Conservation (phyloP, 2,888 invertebrate species). For the Amblyteles armatorius region DNA sequence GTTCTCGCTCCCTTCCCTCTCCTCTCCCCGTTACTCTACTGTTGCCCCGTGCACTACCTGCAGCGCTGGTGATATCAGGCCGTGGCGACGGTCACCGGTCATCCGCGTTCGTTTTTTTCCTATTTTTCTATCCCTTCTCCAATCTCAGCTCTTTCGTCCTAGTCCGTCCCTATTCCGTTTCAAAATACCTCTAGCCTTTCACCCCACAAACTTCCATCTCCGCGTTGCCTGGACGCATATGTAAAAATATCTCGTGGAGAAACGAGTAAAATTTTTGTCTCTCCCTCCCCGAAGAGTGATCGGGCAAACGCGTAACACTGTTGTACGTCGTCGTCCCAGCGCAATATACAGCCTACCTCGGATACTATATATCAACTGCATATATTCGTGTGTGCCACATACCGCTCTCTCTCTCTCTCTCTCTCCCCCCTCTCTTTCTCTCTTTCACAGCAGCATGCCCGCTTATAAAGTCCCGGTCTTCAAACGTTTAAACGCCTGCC, state of each 20-base stretch:
- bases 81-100: constrained; percentile 14
- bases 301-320: constrained; percentile 22
- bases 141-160: neutral
- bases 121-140: neutral
- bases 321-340: constrained; percentile 18
- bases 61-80: neutral
- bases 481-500: constrained; percentile 60
- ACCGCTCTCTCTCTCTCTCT: constrained; percentile 55
- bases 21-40: constrained; percentile 16
- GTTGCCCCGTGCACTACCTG: neutral
- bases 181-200: neutral
- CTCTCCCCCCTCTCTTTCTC: constrained; percentile 51
- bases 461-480: constrained; percentile 64
- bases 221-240: neutral
- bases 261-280: neutral
- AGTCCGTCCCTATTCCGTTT: neutral
- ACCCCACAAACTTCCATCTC: constrained; percentile 5
- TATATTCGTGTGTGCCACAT: constrained; percentile 62
- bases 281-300: constrained; percentile 9
- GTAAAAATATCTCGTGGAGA: neutral
- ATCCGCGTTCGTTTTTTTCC: neutral
- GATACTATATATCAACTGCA: constrained; percentile 53
- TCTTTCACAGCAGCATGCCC: constrained; percentile 40
- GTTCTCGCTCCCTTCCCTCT: neutral
- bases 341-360: constrained; percentile 33